phyloP scores from a whole-genome alignment of 2,888 invertebrate species.

The Xestobium rufovillosum region DNA sequence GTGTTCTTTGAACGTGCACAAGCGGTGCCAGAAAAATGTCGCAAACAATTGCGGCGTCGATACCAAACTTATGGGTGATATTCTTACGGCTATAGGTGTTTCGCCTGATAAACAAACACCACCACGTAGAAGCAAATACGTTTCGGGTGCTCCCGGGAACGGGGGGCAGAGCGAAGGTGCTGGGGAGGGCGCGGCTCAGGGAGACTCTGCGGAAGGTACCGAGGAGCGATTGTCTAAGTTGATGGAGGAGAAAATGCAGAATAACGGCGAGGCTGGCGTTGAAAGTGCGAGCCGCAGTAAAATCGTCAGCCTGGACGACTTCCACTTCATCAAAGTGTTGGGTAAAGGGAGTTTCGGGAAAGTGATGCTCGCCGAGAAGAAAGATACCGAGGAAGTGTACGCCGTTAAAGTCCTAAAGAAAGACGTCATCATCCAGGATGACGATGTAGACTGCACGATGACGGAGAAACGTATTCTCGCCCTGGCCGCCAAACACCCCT shows the following conservation, averaged over 20 bases:
- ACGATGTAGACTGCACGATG: constrained; percentile 99
- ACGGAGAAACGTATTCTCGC: constrained; percentile 96
- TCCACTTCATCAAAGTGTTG: constrained; percentile 95
- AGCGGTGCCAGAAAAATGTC: constrained; percentile 97
- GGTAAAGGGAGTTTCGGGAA: constrained; percentile 99
- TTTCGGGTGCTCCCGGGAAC: constrained; percentile 37
- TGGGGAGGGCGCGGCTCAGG: constrained; percentile 33
- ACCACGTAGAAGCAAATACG: constrained; percentile 50
- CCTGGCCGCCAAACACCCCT: constrained; percentile 95
- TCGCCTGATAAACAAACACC: constrained; percentile 77
- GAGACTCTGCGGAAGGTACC: constrained; percentile 28
- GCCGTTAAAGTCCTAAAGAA: constrained; percentile 90
- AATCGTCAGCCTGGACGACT: constrained; percentile 76
- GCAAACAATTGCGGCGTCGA: constrained; percentile 99
- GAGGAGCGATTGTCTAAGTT: constrained; percentile 37
- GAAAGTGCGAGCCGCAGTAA: constrained; percentile 20
- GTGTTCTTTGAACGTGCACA: constrained; percentile 97
- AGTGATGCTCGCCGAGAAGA: constrained; percentile 95
- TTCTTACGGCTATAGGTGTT: constrained; percentile 83
- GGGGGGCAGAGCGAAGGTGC: constrained; percentile 34
- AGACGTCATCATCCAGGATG: constrained; percentile 96
- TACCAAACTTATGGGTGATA: constrained; percentile 92
- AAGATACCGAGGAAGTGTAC: constrained; percentile 85
- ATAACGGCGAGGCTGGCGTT: constrained; percentile 30
- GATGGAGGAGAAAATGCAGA: constrained; percentile 44